phyloP scores from a whole-genome alignment of 2,888 invertebrate species.

The Diadromus collaris region DNA sequence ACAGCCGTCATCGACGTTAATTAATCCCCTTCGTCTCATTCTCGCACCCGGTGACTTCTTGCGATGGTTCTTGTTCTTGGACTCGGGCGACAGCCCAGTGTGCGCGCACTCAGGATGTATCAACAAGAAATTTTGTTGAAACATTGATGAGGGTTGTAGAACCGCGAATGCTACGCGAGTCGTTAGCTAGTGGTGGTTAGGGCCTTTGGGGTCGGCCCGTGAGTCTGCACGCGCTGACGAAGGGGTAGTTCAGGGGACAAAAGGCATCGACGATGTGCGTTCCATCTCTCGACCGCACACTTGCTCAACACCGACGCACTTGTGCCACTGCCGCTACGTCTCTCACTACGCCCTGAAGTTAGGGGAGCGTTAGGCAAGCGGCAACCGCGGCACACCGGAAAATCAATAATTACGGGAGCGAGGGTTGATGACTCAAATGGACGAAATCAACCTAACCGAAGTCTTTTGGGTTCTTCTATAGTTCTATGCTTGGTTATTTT shows the following conservation, averaged over 20 bases:
- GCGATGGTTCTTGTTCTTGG: constrained; percentile 22
- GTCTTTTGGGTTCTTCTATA: constrained; percentile 7
- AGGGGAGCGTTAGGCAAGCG: constrained; percentile 78
- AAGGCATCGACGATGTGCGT: constrained; percentile 75
- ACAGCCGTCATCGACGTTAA: constrained; percentile 21
- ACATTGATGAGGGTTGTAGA: constrained; percentile 69
- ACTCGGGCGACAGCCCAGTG: background rate
- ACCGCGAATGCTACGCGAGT: constrained; percentile 59
- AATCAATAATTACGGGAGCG: constrained; percentile 80
- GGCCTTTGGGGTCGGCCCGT: constrained; percentile 60
- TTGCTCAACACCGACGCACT: constrained; percentile 52
- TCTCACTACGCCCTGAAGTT: constrained; percentile 72
- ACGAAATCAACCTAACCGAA: constrained; percentile 73
- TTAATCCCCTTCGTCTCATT: constrained; percentile 28
- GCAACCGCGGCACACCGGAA: constrained; percentile 69
- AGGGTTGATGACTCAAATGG: constrained; percentile 79
- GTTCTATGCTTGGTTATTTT: background rate
- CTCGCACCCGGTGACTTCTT: constrained; percentile 37
- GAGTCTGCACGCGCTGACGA: constrained; percentile 68
- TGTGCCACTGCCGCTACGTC: constrained; percentile 40
- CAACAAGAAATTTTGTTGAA: constrained; percentile 70
- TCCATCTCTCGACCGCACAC: constrained; percentile 48
- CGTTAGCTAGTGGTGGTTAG: constrained; percentile 62
- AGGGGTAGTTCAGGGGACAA: constrained; percentile 68
- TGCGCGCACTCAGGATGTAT: too few relatives aligned